Percentiles rank a stretch among this genome's conserved stretches.
Evolutionary conservation across 2,888 invertebrate species (phyloP).

Genomic region (Torymus texanus): DNA sequence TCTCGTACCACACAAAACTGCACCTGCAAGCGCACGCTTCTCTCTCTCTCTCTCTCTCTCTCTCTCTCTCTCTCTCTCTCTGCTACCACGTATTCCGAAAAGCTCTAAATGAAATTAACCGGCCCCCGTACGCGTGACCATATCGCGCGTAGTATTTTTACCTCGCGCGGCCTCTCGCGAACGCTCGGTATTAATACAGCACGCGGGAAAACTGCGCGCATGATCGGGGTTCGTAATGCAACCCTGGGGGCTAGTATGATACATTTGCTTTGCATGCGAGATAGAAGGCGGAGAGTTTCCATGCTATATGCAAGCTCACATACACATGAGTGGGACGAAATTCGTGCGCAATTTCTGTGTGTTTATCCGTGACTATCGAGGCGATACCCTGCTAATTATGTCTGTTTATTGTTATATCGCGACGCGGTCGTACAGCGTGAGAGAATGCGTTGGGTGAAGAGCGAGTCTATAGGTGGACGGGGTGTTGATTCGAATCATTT

Average conservation of each 20-base stretch:
- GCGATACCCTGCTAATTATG: slow-evolving; percentile 68
- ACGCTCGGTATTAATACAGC: slow-evolving; percentile 66
- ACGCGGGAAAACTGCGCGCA: slow-evolving; percentile 65
- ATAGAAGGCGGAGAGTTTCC: slow-evolving; percentile 35
- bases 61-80: too few relatives aligned
- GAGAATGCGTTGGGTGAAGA: too few relatives aligned
- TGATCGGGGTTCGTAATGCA: slow-evolving; percentile 72
- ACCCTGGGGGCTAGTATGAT: slow-evolving; percentile 71
- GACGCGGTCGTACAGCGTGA: too few relatives aligned
- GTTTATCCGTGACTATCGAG: slow-evolving; percentile 63
- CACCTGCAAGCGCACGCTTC: background rate
- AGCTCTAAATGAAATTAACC: slow-evolving; percentile 52
- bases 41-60: too few relatives aligned
- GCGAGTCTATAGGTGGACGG: too few relatives aligned
- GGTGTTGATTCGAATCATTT: slow-evolving; percentile 37
- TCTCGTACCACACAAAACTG: background rate
- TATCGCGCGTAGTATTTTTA: slow-evolving; percentile 63
- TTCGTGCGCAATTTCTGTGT: slow-evolving; percentile 61
- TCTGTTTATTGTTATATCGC: slow-evolving; percentile 62
- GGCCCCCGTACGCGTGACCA: background rate
- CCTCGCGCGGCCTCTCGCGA: slow-evolving; percentile 56
- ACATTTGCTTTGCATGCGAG: slow-evolving; percentile 68
- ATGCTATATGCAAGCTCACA: background rate
- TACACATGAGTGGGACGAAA: slow-evolving; percentile 32
- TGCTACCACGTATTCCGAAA: slow-evolving; percentile 8